Conservation (phyloP, 2,797 vertebrate species). For the Loriculus beryllinus region DNA sequence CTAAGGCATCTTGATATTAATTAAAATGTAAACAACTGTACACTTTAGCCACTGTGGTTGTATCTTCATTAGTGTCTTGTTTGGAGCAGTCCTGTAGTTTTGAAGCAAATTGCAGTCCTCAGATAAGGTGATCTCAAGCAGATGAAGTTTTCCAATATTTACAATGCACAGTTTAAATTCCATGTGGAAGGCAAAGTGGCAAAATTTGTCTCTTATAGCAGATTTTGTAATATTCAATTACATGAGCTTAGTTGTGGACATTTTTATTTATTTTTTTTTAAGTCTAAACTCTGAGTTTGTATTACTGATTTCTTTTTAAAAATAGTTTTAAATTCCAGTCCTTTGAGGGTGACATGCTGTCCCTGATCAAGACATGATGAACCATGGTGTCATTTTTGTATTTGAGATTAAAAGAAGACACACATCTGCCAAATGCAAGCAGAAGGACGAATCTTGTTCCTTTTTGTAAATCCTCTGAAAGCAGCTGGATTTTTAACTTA, state of each 20-base stretch:
- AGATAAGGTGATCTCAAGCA: background rate
- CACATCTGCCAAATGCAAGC: constrained; percentile 6
- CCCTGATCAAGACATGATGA: background rate
- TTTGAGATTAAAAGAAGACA: constrained; percentile 16
- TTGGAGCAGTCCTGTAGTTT: background rate
- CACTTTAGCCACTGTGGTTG: background rate
- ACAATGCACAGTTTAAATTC: background rate
- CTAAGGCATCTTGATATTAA: background rate
- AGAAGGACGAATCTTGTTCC: constrained; percentile 33
- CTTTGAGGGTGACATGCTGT: background rate
- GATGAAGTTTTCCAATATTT: background rate
- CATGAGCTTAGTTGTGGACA: background rate
- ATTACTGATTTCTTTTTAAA: background rate
- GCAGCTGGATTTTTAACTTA: constrained; percentile 37
- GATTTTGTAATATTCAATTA: constrained; percentile 6
- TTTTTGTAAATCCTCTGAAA: constrained; percentile 54
- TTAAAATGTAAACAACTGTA: background rate
- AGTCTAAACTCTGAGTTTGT: background rate
- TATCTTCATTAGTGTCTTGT: background rate
- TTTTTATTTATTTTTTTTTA: background rate
- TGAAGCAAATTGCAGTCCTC: background rate
- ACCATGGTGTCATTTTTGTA: background rate
- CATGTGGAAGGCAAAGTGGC: background rate
- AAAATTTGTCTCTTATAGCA: background rate
- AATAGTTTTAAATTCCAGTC: constrained; percentile 12